These are phyloP conservation scores for Nerophis ophidion DNA, from an alignment of 2,113 vertebrate species.

Conservation along the genomic window DNA sequence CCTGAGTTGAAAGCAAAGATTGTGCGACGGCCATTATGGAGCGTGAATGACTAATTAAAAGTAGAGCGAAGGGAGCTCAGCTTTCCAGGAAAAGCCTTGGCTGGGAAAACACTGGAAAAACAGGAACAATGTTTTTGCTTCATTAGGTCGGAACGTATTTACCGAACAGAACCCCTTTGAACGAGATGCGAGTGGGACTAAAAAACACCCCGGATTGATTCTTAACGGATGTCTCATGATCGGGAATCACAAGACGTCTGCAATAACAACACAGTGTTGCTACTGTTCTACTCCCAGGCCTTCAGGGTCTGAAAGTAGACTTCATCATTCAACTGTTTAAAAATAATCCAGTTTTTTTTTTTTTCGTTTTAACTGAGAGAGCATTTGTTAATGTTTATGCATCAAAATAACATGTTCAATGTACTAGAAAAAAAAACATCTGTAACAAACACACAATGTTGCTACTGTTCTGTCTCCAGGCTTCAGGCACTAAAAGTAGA, in stretches of 20 bases:
- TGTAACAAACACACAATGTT: no score
- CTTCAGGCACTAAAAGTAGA: no score
- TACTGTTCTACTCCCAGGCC: conserved; percentile 11
- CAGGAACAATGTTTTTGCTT: not conserved
- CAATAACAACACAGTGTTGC: conserved; percentile 13
- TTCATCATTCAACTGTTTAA: no score
- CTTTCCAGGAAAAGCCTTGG: conserved; percentile 32
- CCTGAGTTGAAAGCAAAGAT: conserved; percentile 39
- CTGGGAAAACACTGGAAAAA: conserved; percentile 7
- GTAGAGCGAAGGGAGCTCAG: conserved; percentile 33
- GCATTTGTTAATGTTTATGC: no score
- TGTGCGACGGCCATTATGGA: conserved; percentile 47
- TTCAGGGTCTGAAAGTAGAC: not conserved
- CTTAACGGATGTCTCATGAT: conserved; percentile 16
- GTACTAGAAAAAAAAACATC: no score
- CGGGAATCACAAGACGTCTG: conserved; percentile 16
- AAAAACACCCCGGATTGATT: conserved; percentile 5
- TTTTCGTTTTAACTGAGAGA: no score
- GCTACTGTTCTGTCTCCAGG: no score
- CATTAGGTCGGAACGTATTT: not conserved
- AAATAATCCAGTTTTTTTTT: not conserved
- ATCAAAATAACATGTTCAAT: no score
- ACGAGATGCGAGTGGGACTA: conserved; percentile 5
- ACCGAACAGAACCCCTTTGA: not conserved
- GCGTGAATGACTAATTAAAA: conserved; percentile 53